phyloP scores from a whole-genome alignment of 1,140 invertebrate genomes.

The Drosophila micromelanica region DNA sequence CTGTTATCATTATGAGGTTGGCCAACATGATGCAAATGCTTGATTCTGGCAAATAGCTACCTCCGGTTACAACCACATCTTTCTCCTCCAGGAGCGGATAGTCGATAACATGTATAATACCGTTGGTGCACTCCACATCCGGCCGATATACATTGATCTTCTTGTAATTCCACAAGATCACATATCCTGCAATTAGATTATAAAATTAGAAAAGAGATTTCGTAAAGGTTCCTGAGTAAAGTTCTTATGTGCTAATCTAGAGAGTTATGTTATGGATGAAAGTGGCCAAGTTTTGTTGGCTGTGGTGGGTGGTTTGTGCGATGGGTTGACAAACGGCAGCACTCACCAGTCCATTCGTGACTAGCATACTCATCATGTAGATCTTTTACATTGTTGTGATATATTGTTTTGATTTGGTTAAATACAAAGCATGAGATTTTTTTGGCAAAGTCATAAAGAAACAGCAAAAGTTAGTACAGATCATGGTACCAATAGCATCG shows the following conservation, averaged over 20 bases:
- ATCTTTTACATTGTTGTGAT: constrained; percentile 78
- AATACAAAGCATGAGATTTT: constrained; percentile 72
- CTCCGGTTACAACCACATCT: constrained; percentile 90
- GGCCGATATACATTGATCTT: constrained; percentile 93
- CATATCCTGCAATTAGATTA: constrained; percentile 85
- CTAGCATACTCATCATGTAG: constrained; percentile 83
- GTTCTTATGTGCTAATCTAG: constrained; percentile 39
- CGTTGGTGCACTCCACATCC: constrained; percentile 96
- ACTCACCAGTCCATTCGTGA: constrained; percentile 84
- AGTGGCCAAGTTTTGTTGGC: constrained; percentile 37
- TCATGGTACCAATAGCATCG: constrained; percentile 57
- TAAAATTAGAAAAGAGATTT: background rate
- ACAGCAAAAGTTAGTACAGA: constrained; percentile 65
- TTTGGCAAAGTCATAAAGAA: constrained; percentile 62
- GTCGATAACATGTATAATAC: constrained; percentile 96
- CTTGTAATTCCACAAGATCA: constrained; percentile 92
- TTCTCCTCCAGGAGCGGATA: constrained; percentile 91
- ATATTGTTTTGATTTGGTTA: constrained; percentile 56
- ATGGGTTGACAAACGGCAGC: constrained; percentile 66
- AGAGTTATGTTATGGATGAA: constrained; percentile 44
- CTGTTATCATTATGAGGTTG: constrained; percentile 83
- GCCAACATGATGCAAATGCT: constrained; percentile 82
- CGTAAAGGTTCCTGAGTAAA: background rate
- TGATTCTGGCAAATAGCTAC: constrained; percentile 81
- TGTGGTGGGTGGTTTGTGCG: constrained; percentile 66